These are phyloP conservation scores for Myrmecophaga tridactyla DNA, from an alignment of 2,113 vertebrate species.

Conservation along the genomic window DNA sequence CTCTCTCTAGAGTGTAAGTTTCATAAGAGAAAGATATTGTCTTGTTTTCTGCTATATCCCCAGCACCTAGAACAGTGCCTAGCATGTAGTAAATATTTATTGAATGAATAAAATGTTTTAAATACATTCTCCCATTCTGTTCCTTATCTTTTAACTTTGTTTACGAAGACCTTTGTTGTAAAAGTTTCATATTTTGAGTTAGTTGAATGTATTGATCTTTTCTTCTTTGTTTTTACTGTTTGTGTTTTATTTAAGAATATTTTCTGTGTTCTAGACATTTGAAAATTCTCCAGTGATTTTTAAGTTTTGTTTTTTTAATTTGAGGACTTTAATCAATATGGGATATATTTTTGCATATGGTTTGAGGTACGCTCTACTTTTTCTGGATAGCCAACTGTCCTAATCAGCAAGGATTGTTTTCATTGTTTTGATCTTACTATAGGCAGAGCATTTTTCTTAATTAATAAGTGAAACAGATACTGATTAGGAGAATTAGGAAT, in stretches of 20 bases:
- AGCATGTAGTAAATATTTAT: slow-evolving; percentile 28
- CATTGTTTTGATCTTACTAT: slow-evolving; percentile 37
- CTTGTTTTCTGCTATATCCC: slow-evolving; percentile 17
- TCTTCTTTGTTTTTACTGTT: slow-evolving; percentile 4
- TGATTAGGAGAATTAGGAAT: slow-evolving; percentile 31
- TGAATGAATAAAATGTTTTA: slow-evolving; percentile 50
- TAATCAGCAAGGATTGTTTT: slow-evolving; percentile 46
- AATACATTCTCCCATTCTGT: background rate
- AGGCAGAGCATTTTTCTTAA: background rate
- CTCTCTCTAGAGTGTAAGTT: background rate
- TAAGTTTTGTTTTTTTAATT: slow-evolving; percentile 40
- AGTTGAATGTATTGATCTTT: background rate
- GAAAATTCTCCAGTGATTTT: slow-evolving; percentile 22
- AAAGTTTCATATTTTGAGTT: slow-evolving; percentile 28
- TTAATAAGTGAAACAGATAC: background rate
- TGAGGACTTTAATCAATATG: slow-evolving; percentile 8
- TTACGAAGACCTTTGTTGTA: slow-evolving; percentile 5
- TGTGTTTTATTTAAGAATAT: slow-evolving; percentile 8
- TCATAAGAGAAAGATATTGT: background rate
- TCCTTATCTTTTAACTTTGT: slow-evolving; percentile 31
- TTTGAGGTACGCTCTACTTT: slow-evolving; percentile 8
- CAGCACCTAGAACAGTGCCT: background rate
- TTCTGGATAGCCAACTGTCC: background rate
- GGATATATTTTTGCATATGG: background rate
- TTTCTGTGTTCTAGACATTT: slow-evolving; percentile 41